Conservation (phyloP, 1,140 invertebrate species). For the Drosophila ficusphila region DNA sequence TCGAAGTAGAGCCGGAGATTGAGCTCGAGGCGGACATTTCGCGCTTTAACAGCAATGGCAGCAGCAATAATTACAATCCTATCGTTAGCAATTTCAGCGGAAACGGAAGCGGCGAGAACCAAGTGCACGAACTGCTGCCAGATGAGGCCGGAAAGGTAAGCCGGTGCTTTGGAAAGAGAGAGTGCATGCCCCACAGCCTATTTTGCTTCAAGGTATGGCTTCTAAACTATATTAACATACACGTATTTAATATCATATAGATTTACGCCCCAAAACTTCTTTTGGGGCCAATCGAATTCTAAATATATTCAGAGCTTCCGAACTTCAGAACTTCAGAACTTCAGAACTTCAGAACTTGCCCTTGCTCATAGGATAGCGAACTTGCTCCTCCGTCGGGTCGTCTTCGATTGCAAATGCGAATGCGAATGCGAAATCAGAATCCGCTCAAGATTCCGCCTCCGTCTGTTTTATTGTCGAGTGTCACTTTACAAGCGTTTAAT, state of each 20-base stretch:
- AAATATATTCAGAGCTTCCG: constrained; percentile 31
- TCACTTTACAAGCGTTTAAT: constrained; percentile 40
- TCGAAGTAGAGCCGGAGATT: constrained; percentile 36
- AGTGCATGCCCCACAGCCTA: constrained; percentile 90
- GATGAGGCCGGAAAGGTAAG: constrained; percentile 87
- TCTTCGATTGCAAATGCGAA: constrained; percentile 9
- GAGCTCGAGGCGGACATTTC: constrained; percentile 45
- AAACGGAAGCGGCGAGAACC: constrained; percentile 38
- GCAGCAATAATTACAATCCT: constrained; percentile 26
- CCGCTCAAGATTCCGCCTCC: constrained; percentile 16
- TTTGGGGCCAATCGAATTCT: constrained; percentile 26
- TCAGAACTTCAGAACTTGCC: constrained; percentile 28
- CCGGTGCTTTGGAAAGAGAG: constrained; percentile 86
- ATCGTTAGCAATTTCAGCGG: constrained; percentile 30
- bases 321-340: constrained; percentile 31
- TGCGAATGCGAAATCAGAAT: constrained; percentile 18
- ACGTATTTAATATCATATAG: constrained; percentile 84
- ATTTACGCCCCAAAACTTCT: constrained; percentile 43
- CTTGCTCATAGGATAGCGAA: constrained; percentile 70
- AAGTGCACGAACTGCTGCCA: constrained; percentile 70
- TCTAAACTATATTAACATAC: constrained; percentile 80
- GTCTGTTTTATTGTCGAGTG: constrained; percentile 26
- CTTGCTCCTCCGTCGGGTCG: constrained; percentile 41
- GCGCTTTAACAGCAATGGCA: constrained; percentile 24
- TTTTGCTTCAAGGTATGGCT: constrained; percentile 91